Base-by-base conservation (phyloP, 2,797 vertebrate genomes). In the Poeciliopsis paucimaculata region DNA sequence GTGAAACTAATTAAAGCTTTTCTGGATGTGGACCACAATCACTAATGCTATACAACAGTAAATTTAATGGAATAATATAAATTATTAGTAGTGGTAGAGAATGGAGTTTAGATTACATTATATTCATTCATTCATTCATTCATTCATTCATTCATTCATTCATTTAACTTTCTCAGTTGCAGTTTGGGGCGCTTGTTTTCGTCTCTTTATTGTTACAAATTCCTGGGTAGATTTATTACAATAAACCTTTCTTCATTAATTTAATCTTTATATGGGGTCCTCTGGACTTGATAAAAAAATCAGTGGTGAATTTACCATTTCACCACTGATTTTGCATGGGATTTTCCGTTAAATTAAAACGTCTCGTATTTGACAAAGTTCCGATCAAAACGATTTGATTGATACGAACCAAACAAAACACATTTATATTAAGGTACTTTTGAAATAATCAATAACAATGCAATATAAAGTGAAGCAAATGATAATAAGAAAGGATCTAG, bases 1-100 rank as follows among this genome's bases (percentile, higher is more conserved):
- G 26, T 71, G 7, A 71, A 71, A 71, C 68, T 28, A 28, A 71
- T 46, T 70, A n/a, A 71, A 71, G 45, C 26, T 46, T 45, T 71
- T 28, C 16, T 46, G 12, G 26, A 18, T 16, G 12, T 28, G 43
- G 13, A n/a, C 11, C 39, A 26, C 41, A 43, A 45, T 13, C 39
- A 45, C 11, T 70, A 70, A 70, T n/a, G 66, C 39, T 13, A 12
- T 43, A 43, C 23, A n/a, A 23, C 28, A 16, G 9, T 62, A 34
- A 34, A 62, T 13, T 23, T 41, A 10, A 68, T 68, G 64, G 20
- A 26, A 5, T 39, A 39, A 39, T 66, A 9, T 2, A 20, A 34
- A 10, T 20, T 16, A 36, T 20, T 36, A 18, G 39, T n/a, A 28
- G 43, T 3, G 26, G 7, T 16, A 28, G 8, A 71, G 11, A 23